Base-by-base conservation (phyloP, 2,888 invertebrate species). In the Acronicta leporina region DNA sequence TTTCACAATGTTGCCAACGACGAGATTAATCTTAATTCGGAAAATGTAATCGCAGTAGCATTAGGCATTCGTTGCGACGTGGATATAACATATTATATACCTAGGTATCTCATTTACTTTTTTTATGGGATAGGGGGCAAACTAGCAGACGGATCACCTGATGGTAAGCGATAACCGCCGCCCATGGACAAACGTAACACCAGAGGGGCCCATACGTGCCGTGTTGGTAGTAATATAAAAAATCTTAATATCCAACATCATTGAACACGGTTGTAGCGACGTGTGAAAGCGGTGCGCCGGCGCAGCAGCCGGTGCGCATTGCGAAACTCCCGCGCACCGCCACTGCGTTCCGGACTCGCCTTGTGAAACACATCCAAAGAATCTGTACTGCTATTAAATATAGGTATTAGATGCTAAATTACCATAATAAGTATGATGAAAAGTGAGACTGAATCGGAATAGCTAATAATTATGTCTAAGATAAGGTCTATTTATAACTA, bases 241-340 rank as follows among this genome's bases (percentile, higher is more conserved):
- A 49, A 45, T 51, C 41, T 47, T 16, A 49, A 64, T 61, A 56
- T 44, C 33, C 16, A 45, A 35, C n/a, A 59, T 41, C 45, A 46
- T 49, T 48, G 27, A 55, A 49, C 47, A n/a, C 41, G 30, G 8
- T 25, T 43, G 43, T 42, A 61, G 33, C 57, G 52, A 67, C 74
- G 77, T 65, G 77, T 70, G 75, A 75, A 75, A 75, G 69, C 73
- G 73, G 38, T 49, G 50, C 55, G 54, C 61, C 13, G 33, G 16
- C 53, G 44, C 63, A 77, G 74, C 69, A 59, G 74, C 69, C 69
- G 48, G 66, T 56, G 74, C 52, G 50, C 55, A 57, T 75, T 75
- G 61, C 71, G 71, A 77, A 58, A 75, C 64, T 54, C 53, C 70
- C 48, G 60, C 63, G 61, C 64, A 41, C 42, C 48, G 44, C 46